A percentile compares a stretch with the other conserved stretches of the same genome.
Evolutionary conservation across 2,888 invertebrate genomes (phyloP).

Genomic region (Gari tellinella): DNA sequence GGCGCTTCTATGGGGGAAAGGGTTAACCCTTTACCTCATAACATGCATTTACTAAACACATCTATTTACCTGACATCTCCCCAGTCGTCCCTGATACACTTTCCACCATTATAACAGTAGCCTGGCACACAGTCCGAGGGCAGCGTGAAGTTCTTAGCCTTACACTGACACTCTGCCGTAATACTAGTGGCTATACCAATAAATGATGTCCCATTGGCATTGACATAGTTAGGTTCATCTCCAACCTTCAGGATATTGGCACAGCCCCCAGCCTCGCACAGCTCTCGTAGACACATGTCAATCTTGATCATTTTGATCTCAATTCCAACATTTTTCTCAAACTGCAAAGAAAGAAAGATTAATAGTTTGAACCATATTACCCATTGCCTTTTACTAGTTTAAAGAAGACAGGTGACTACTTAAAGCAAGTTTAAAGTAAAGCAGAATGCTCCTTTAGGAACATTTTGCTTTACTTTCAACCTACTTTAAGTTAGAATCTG

Average conservation of each 20-base stretch:
- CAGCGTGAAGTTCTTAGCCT: conserved; percentile 89
- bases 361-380: not conserved
- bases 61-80: conserved; percentile 74
- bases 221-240: conserved; percentile 89
- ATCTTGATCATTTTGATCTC: conserved; percentile 99
- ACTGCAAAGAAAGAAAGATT: conserved; percentile 84
- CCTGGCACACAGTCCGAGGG: conserved; percentile 90
- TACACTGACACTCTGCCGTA: conserved; percentile 89
- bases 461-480: too few species aligned
- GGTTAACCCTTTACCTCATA: too few species aligned
- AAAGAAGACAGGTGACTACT: too few species aligned
- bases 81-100: conserved; percentile 88
- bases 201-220: conserved; percentile 97
- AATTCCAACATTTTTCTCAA: conserved; percentile 96
- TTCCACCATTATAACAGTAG: conserved; percentile 96
- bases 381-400: not conserved
- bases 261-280: conserved; percentile 90
- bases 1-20: too few species aligned
- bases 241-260: conserved; percentile 92
- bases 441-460: too few species aligned
- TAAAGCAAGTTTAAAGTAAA: too few species aligned
- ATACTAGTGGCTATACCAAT: conserved; percentile 98
- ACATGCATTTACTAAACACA: too few species aligned
- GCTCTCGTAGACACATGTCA: conserved; percentile 85
- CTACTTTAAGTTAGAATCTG: too few species aligned